Evolutionary conservation across 1,140 invertebrate genomes (phyloP).

Genomic region (Muscidifurax raptorellus): DNA sequence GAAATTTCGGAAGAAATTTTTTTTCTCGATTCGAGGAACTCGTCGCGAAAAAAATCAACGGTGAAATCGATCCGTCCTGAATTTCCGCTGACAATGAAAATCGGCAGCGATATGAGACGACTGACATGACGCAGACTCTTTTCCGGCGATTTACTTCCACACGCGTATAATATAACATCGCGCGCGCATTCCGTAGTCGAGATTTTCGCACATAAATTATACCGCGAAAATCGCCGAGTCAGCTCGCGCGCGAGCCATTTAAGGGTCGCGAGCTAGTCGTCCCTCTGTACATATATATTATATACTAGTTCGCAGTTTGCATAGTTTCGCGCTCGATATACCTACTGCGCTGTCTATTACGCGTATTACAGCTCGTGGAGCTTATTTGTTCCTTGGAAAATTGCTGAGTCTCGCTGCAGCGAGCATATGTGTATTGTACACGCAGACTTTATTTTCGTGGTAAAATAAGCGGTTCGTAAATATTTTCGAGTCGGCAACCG

Average conservation of each 20-base stretch:
- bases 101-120: not conserved
- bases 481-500: not conserved
- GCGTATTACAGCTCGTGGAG: not conserved
- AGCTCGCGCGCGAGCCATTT: slow-evolving; percentile 9
- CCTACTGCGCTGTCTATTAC: not conserved
- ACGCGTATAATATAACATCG: not conserved
- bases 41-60: too few relatives aligned
- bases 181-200: not conserved
- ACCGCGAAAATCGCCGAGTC: not conserved
- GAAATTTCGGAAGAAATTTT: too few relatives aligned
- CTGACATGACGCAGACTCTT: not conserved
- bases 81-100: not conserved
- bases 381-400: slow-evolving; percentile 3
- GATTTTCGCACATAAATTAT: slow-evolving; percentile 33
- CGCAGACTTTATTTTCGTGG: too few relatives aligned
- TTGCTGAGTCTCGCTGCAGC: not conserved
- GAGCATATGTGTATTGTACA: too few relatives aligned
- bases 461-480: not conserved
- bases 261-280: not conserved
- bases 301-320: not conserved
- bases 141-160: not conserved
- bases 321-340: not conserved
- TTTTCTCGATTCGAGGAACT: too few relatives aligned
- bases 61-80: too few relatives aligned
- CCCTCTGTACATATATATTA: not conserved